Percentiles rank a stretch among this genome's conserved stretches.
Conservation (phyloP, 2,888 invertebrate species). For the Ferdinandea cuprea region DNA sequence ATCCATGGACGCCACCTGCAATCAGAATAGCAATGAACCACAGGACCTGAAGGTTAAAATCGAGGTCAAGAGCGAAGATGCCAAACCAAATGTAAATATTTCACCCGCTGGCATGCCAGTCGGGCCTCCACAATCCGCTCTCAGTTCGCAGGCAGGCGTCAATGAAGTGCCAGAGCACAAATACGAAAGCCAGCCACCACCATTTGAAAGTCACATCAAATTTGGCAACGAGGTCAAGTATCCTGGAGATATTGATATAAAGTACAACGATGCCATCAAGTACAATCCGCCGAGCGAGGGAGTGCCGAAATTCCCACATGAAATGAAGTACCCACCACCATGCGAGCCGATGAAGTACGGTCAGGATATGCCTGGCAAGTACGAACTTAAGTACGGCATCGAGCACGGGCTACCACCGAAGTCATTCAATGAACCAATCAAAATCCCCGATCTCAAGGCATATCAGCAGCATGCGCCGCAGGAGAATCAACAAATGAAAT, state of each 20-base stretch:
- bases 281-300: conserved; percentile 77
- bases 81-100: conserved; percentile 77
- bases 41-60: conserved; percentile 90
- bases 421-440: conserved; percentile 80
- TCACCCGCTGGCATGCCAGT: conserved; percentile 69
- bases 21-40: conserved; percentile 85
- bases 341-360: conserved; percentile 81
- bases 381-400: conserved; percentile 82
- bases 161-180: conserved; percentile 62
- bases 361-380: conserved; percentile 82
- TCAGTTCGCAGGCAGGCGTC: conserved; percentile 51
- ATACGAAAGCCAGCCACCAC: conserved; percentile 73
- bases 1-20: conserved; percentile 82
- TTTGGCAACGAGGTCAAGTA: conserved; percentile 78
- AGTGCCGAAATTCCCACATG: conserved; percentile 79
- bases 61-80: conserved; percentile 84
- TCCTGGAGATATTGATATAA: conserved; percentile 81
- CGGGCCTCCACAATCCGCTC: conserved; percentile 58
- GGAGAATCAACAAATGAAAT: conserved; percentile 73
- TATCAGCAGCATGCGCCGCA: conserved; percentile 77
- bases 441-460: conserved; percentile 81
- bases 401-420: conserved; percentile 78
- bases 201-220: conserved; percentile 76
- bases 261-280: conserved; percentile 81
- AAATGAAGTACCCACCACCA: conserved; percentile 84